Evolutionary conservation across 30 jellyfish, hydroid and myxozoan species (phyloP).

Genomic region (Aurelia aurita): DNA sequence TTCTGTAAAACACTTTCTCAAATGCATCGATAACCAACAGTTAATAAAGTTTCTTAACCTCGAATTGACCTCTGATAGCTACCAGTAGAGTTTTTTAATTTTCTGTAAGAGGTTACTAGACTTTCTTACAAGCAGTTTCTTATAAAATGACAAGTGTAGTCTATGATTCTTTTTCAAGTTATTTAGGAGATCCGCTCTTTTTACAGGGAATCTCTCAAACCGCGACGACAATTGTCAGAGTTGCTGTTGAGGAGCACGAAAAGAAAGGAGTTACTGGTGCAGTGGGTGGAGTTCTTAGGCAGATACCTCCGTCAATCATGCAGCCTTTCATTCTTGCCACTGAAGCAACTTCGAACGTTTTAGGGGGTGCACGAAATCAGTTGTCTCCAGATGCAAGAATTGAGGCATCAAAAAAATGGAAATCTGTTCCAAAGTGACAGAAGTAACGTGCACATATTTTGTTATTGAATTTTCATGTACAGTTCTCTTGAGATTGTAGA

Average conservation of each 20-base stretch:
- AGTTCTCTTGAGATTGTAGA: too few species aligned
- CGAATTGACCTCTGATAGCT: too few species aligned
- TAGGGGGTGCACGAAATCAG: slow-evolving; percentile 99
- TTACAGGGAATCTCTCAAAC: slow-evolving; percentile 93
- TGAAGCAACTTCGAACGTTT: slow-evolving; percentile 97
- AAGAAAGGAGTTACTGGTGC: slow-evolving; percentile 99
- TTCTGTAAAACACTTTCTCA: too few species aligned
- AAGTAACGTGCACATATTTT: too few species aligned
- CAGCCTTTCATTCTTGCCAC: slow-evolving; percentile 97
- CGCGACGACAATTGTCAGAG: slow-evolving; percentile 87
- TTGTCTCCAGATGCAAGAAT: slow-evolving; percentile 94
- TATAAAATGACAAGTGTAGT: too few species aligned
- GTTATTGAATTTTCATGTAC: too few species aligned
- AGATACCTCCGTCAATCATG: slow-evolving; percentile 98
- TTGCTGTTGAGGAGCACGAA: slow-evolving; percentile 99
- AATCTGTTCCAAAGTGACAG: slow-evolving; percentile 8
- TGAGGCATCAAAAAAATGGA: slow-evolving; percentile 98
- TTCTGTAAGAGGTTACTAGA: too few species aligned
- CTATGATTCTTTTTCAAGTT: background rate
- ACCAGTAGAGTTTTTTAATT: too few species aligned
- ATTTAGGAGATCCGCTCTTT: background rate
- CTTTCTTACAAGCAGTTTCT: too few species aligned
- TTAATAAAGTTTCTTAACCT: too few species aligned
- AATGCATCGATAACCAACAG: too few species aligned
- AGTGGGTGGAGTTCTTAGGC: slow-evolving; percentile 99